Conservation (phyloP, 2,113 vertebrate species). For the Chamaea fasciata region DNA sequence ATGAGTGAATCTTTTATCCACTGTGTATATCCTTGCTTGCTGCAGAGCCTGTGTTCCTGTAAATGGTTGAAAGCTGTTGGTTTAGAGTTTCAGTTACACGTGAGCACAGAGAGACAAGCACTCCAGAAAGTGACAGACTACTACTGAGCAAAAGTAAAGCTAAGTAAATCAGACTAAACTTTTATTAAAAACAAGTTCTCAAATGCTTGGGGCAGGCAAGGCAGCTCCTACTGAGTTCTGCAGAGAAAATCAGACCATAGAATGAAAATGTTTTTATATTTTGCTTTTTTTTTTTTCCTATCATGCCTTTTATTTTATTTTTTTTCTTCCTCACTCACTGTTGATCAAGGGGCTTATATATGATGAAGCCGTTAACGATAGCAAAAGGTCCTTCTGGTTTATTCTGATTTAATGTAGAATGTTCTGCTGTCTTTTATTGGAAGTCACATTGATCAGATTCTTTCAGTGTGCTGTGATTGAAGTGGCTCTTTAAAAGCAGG, state of each 20-base stretch:
- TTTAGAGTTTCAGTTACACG: not conserved
- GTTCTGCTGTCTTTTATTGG: not conserved
- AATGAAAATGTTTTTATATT: not conserved
- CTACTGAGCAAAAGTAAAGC: not conserved
- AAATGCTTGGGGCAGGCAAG: not conserved
- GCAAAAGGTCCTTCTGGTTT: not conserved
- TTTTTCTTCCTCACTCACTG: not conserved
- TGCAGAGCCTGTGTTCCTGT: not conserved
- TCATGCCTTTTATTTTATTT: not conserved
- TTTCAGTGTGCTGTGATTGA: not conserved
- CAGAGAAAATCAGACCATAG: not conserved
- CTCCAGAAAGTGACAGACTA: not conserved
- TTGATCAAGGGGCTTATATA: not conserved
- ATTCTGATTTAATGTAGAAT: not conserved
- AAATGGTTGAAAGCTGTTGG: not conserved
- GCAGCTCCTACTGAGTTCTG: not conserved
- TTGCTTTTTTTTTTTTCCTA: not conserved
- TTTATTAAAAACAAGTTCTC: not conserved
- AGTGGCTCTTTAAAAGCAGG: not conserved
- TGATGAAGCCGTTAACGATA: not conserved
- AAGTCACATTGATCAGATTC: constrained; percentile 9
- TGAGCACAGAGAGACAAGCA: not conserved
- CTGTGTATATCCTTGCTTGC: not conserved
- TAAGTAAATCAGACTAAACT: not conserved
- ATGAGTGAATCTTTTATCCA: not conserved